Conservation (phyloP, 2,888 invertebrate genomes). For the Tromatobia lineatoria region DNA sequence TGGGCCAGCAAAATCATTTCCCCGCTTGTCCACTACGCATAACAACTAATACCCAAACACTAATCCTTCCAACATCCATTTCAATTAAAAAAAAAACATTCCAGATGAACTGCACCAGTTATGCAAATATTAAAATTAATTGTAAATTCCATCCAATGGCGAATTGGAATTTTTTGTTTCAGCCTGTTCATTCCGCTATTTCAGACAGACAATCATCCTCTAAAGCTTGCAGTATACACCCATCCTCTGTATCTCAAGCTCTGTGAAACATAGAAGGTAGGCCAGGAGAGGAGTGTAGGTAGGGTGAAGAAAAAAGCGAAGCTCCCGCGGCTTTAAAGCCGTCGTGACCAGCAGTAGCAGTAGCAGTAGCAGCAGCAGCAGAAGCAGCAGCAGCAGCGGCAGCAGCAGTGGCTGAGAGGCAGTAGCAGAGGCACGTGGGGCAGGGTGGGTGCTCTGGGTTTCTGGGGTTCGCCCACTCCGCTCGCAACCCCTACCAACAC, state of each 20-base stretch:
- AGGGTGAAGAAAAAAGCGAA: slow-evolving; percentile 23
- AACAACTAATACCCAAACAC: too few relatives aligned
- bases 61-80: too few relatives aligned
- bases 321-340: slow-evolving; percentile 49
- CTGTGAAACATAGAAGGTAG: slow-evolving; percentile 3
- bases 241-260: not conserved
- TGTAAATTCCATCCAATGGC: not conserved
- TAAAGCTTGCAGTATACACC: not conserved
- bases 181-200: not conserved
- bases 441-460: slow-evolving; percentile 68
- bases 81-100: too few relatives aligned
- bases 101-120: too few relatives aligned
- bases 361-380: slow-evolving; percentile 5
- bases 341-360: slow-evolving; percentile 48
- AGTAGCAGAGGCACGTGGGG: slow-evolving; percentile 55
- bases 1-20: too few relatives aligned
- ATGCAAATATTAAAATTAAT: not conserved
- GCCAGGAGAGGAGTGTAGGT: slow-evolving; percentile 24
- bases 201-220: not conserved
- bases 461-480: slow-evolving; percentile 67
- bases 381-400: slow-evolving; percentile 23
- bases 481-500: slow-evolving; percentile 42
- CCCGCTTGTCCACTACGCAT: too few relatives aligned
- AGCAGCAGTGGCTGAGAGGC: slow-evolving; percentile 14
- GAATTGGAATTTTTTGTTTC: not conserved